Conservation (phyloP, 2,888 invertebrate genomes). For the Nymphalis polychloros region DNA sequence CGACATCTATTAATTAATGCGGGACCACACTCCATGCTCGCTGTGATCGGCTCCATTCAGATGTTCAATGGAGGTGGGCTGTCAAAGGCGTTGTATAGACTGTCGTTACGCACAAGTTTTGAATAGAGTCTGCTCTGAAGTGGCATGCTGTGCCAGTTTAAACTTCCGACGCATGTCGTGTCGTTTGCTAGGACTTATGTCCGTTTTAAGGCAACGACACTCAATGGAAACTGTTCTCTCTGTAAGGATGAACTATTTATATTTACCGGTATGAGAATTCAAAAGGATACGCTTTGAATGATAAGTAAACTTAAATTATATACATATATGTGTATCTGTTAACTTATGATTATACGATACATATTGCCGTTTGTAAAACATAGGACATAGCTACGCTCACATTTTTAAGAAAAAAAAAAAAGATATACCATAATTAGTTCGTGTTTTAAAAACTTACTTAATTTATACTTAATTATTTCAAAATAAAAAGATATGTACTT, state of each 20-base stretch:
- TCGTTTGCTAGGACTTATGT: conserved; percentile 33
- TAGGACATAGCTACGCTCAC: no score
- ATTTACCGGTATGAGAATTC: neutral
- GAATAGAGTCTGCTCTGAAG: conserved; percentile 79
- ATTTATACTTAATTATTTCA: no score
- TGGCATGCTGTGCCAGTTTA: conserved; percentile 49
- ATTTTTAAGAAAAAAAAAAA: no score
- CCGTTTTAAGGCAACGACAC: conserved; percentile 36
- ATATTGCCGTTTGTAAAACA: no score
- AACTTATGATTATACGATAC: neutral
- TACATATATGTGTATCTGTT: neutral
- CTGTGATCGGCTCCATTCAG: conserved; percentile 72
- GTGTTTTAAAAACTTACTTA: no score
- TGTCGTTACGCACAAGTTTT: conserved; percentile 61
- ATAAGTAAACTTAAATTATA: neutral
- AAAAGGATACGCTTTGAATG: neutral
- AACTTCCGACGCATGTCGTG: conserved; percentile 61
- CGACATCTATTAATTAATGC: conserved; percentile 73
- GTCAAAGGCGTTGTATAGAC: conserved; percentile 62
- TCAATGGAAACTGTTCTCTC: conserved; percentile 30
- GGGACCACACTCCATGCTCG: conserved; percentile 54
- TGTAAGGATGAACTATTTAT: conserved; percentile 28
- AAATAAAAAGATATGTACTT: no score
- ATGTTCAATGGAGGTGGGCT: conserved; percentile 68
- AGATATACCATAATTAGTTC: no score